phyloP scores from a whole-genome alignment of 2,888 invertebrate species.

The Nezara viridula region DNA sequence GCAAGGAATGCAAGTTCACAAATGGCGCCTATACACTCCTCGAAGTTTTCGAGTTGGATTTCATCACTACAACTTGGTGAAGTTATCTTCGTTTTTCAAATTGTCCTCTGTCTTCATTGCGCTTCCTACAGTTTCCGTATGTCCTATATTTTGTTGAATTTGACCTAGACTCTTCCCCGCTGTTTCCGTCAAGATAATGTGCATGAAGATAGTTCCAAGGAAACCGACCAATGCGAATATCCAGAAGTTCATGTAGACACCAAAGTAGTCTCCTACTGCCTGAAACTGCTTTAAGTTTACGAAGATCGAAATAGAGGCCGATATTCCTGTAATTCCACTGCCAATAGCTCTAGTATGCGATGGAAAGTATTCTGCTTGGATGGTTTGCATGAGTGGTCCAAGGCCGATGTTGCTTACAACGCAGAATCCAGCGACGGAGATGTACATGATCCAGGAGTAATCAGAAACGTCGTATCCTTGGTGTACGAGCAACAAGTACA shows the following conservation, averaged over 20 bases:
- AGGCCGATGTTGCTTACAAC: slow-evolving; percentile 61
- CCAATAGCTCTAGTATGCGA: slow-evolving; percentile 63
- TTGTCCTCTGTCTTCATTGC: neutral
- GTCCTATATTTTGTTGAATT: slow-evolving; percentile 56
- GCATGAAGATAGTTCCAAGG: slow-evolving; percentile 63
- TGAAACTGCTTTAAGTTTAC: slow-evolving; percentile 63
- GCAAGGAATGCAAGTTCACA: neutral
- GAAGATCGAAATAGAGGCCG: neutral
- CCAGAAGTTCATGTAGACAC: slow-evolving; percentile 64
- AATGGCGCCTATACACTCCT: neutral
- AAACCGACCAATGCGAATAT: slow-evolving; percentile 62
- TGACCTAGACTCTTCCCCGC: slow-evolving; percentile 65
- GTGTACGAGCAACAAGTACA: slow-evolving; percentile 25
- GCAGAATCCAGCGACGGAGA: slow-evolving; percentile 60
- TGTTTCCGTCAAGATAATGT: slow-evolving; percentile 65
- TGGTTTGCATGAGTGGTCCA: slow-evolving; percentile 62
- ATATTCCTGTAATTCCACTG: slow-evolving; percentile 58
- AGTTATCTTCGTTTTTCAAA: neutral
- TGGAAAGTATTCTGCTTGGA: slow-evolving; percentile 64
- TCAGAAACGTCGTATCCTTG: slow-evolving; percentile 29
- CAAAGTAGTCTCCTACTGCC: slow-evolving; percentile 60
- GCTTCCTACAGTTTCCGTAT: neutral
- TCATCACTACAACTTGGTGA: neutral
- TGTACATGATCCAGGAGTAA: slow-evolving; percentile 61
- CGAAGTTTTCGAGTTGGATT: too few species aligned